A percentile compares a stretch with the other conserved stretches of the same genome.
These are phyloP conservation scores for Urocolius indicus DNA, from an alignment of 2,113 vertebrate genomes.

Conservation along the genomic window DNA sequence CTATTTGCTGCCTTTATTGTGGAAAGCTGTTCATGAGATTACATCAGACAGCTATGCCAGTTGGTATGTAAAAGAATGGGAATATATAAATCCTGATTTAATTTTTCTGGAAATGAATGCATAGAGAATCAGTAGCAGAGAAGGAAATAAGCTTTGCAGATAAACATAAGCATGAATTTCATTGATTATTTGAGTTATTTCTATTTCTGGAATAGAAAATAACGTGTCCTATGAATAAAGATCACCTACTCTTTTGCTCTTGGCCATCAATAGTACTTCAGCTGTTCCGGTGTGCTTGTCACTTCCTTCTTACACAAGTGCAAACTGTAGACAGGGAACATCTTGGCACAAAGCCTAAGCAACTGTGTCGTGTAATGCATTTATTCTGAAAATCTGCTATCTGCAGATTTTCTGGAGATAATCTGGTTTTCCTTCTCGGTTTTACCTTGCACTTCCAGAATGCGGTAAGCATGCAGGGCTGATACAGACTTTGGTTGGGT, in stretches of 20 bases:
- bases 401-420: neutral
- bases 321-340: neutral
- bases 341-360: neutral
- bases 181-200: neutral
- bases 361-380: neutral
- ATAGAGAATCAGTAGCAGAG: neutral
- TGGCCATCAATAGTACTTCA: neutral
- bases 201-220: neutral
- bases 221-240: neutral
- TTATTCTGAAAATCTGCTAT: neutral
- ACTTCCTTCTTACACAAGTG: neutral
- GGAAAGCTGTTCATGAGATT: neutral
- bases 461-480: neutral
- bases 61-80: neutral
- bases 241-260: accelerated
- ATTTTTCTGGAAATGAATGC: neutral
- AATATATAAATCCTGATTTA: neutral
- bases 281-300: neutral
- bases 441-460: neutral
- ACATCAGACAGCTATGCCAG: neutral
- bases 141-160: neutral
- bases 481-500: neutral
- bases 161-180: neutral
- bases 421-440: neutral
- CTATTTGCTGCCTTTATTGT: neutral